Base-by-base conservation (phyloP, 2,797 vertebrate species). In the Sebastes itinus region DNA sequence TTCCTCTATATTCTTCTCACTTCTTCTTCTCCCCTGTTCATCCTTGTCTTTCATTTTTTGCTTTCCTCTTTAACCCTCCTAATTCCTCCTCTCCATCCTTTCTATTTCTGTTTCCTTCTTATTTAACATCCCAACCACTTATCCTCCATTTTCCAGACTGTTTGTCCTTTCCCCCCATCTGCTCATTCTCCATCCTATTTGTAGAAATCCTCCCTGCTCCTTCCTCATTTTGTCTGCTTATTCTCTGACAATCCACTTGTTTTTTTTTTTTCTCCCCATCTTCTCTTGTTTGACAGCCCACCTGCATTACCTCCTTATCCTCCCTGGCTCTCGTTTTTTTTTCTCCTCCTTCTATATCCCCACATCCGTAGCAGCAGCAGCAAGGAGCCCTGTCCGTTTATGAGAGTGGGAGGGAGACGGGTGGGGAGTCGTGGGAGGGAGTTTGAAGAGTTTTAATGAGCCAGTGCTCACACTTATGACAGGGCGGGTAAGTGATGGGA, bases 401-500 rank as follows among this genome's bases (percentile, higher is more conserved):
- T 83, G 71, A 81, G 73, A 22, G 38, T 16, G 67, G 6, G 69
- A 64, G 52, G 23, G 28, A 76, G 68, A 35, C 3, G 38, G 54
- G 66, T 35, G 63, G 35, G 81, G 81, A 73, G 75, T 75, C 69
- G 79, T 85, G 81, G 87, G 87, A 86, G 84, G 82, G 70, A 89
- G 91, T 91, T 86, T 88, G 77, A 87, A 81, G 90, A 91, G 89
- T 91, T 94, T 92, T 94, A 94, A 94, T 92, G 90, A 94, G 91
- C 84, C 81, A 38, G 74, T 8, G 69, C 75, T 90, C 84, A 72
- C 83, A 78, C 84, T 88, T 88, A 78, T 92, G 88, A 89, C 86
- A 87, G 84, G 87, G 79, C 1, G 74, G 81, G 63, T 82, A 87
- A 88, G 84, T 89, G 90, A 90, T 87, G 72, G 82, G 74, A 87